These are phyloP conservation scores for Pollenia griseotomentosa DNA, from an alignment of 2,888 invertebrate genomes.

Conservation along the genomic window DNA sequence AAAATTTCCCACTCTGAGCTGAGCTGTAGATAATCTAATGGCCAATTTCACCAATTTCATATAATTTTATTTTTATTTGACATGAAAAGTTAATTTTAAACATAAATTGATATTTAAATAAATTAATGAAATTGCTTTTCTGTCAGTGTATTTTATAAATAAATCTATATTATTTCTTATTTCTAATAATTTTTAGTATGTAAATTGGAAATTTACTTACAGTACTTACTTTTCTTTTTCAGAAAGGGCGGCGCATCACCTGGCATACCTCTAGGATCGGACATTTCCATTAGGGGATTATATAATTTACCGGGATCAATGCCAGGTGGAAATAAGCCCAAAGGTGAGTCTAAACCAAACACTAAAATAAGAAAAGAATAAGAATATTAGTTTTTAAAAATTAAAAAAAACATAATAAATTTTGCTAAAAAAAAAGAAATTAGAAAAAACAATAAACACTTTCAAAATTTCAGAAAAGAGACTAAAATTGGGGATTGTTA, in stretches of 20 bases:
- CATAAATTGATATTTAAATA: no score
- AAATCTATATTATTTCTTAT: background rate
- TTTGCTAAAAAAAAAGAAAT: background rate
- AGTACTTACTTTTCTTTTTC: slow-evolving; percentile 92
- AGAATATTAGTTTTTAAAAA: background rate
- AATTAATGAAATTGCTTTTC: no score
- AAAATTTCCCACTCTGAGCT: no score
- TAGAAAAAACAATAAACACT: slow-evolving; percentile 48
- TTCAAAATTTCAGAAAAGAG: background rate
- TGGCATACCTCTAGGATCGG: slow-evolving; percentile 88
- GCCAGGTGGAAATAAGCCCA: slow-evolving; percentile 91
- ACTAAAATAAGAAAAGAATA: slow-evolving; percentile 83
- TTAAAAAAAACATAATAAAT: background rate
- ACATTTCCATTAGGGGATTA: slow-evolving; percentile 90
- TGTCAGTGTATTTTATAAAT: background rate
- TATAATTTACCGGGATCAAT: slow-evolving; percentile 90
- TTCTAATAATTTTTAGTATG: background rate
- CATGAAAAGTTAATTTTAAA: no score
- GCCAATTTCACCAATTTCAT: no score
- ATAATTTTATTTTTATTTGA: no score
- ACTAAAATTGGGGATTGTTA: background rate
- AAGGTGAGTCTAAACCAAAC: slow-evolving; percentile 90
- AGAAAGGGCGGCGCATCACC: slow-evolving; percentile 89
- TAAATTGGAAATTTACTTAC: slow-evolving; percentile 62
- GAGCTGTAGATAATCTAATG: no score